A percentile compares a stretch with the other conserved stretches of the same genome.
phyloP scores from a whole-genome alignment of 1,140 invertebrate species.

The Pachyrhynchus sulphureomaculatus region DNA sequence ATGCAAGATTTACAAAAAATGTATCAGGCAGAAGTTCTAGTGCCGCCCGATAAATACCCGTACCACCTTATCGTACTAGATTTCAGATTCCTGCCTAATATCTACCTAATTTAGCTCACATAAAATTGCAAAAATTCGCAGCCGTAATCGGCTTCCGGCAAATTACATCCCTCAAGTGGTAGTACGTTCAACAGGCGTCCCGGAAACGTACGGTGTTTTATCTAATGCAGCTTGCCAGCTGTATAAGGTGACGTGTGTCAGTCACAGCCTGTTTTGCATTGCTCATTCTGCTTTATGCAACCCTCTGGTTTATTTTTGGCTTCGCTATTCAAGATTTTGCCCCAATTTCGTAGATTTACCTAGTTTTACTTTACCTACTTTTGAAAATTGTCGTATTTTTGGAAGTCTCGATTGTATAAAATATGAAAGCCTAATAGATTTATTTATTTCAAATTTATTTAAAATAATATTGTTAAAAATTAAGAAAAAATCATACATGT shows the following conservation, averaged over 20 bases:
- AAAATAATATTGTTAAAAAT: too few species aligned
- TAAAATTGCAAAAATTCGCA: conserved; percentile 5
- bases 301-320: conserved; percentile 20
- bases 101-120: conserved; percentile 4
- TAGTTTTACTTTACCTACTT: neutral
- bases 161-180: conserved; percentile 17
- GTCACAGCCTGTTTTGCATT: conserved; percentile 14
- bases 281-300: conserved; percentile 21
- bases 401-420: too few species aligned
- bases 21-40: too few species aligned
- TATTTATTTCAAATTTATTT: too few species aligned
- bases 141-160: conserved; percentile 11
- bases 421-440: too few species aligned
- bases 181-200: conserved; percentile 20
- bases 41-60: too few species aligned
- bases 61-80: too few species aligned
- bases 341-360: conserved; percentile 6
- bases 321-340: conserved; percentile 9
- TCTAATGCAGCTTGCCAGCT: conserved; percentile 20
- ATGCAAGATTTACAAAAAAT: too few species aligned
- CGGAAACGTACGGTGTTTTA: conserved; percentile 20
- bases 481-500: too few species aligned
- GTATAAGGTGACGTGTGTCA: conserved; percentile 13
- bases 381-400: too few species aligned
- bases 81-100: too few species aligned